Evolutionary conservation across 2,113 vertebrate species (phyloP).

Genomic region (Hyperopisus bebe): DNA sequence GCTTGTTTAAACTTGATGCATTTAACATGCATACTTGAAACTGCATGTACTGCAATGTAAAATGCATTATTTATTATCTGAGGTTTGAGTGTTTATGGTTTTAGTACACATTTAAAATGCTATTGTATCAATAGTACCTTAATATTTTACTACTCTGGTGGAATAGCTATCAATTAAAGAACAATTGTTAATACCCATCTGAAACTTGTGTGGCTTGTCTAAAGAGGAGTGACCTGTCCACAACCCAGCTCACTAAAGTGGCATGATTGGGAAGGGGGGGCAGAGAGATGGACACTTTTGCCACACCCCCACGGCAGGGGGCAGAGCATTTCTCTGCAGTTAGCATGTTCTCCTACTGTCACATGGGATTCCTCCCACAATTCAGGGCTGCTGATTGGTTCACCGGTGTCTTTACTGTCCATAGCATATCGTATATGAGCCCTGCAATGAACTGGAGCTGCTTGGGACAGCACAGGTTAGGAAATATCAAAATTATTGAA

Average conservation of each 20-base stretch:
- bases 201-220: not conserved
- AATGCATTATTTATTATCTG: constrained; percentile 7
- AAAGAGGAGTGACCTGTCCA: not conserved
- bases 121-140: constrained; percentile 21
- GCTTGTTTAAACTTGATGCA: not conserved
- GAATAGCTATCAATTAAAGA: not conserved
- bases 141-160: not conserved
- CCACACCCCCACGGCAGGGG: not conserved
- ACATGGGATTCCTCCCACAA: not conserved
- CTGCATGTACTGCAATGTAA: not conserved
- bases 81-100: constrained; percentile 16
- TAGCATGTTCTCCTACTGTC: not conserved
- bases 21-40: constrained; percentile 39
- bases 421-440: not conserved
- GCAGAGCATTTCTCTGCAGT: not conserved
- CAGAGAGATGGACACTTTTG: too few species aligned
- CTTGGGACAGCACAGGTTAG: not conserved
- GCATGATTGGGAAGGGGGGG: too few species aligned
- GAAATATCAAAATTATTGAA: not conserved
- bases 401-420: not conserved
- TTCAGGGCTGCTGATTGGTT: not conserved
- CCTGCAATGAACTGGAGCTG: not conserved
- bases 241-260: not conserved
- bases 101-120: not conserved
- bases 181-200: not conserved